A percentile compares a stretch with the other conserved stretches of the same genome.
These are phyloP conservation scores for Urosaurus nigricauda DNA, from an alignment of 2,797 vertebrate species.

Conservation along the genomic window DNA sequence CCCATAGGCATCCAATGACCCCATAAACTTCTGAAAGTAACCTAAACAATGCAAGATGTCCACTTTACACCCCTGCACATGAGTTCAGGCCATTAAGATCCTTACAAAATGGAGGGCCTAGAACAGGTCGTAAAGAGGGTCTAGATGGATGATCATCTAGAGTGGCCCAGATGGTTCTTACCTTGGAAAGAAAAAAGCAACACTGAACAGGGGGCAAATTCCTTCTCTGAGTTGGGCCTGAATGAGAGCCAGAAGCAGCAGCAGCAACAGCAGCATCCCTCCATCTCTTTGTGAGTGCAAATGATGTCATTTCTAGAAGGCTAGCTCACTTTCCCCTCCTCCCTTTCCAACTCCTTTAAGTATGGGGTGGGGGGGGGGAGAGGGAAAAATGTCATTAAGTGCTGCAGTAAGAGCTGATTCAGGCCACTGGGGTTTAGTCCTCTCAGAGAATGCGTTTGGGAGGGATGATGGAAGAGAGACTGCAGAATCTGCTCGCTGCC, in stretches of 20 bases:
- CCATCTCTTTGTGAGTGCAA: conserved; percentile 7
- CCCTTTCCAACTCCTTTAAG: neutral
- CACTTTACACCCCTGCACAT: neutral
- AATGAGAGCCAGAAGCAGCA: conserved; percentile 19
- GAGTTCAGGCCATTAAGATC: neutral
- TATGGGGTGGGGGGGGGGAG: neutral
- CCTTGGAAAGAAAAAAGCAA: conserved; percentile 3
- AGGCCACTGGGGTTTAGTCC: conserved; percentile 9
- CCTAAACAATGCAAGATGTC: neutral
- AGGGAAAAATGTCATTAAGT: conserved; percentile 44
- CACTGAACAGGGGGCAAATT: conserved; percentile 36
- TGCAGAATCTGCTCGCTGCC: conserved; percentile 54
- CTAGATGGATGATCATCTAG: too few relatives aligned
- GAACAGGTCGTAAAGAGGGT: conserved; percentile 1
- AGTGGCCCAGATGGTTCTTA: neutral
- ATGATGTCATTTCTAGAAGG: conserved; percentile 1
- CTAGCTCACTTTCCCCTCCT: neutral
- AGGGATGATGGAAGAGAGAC: conserved; percentile 64
- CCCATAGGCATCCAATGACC: neutral
- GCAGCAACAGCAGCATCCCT: too few relatives aligned
- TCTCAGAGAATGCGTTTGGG: conserved; percentile 58
- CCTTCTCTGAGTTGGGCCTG: conserved; percentile 7
- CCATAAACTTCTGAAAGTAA: neutral
- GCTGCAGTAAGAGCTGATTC: conserved; percentile 44
- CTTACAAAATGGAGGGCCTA: conserved; percentile 1